phyloP scores from a whole-genome alignment of 2,888 invertebrate species.

The Diaperis boleti region DNA sequence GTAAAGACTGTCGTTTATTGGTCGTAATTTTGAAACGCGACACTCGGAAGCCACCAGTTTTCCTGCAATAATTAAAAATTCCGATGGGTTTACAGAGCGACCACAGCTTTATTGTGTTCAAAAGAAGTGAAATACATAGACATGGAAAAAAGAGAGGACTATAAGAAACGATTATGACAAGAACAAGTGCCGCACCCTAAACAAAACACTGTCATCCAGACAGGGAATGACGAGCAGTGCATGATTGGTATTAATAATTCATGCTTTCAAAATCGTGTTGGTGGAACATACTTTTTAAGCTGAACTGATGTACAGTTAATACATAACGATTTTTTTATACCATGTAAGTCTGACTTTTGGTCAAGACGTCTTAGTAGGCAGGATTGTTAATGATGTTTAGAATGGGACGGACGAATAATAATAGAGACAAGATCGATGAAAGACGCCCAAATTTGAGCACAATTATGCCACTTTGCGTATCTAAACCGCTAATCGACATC shows the following conservation, averaged over 20 bases:
- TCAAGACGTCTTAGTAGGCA: neutral
- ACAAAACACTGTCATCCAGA: conserved; percentile 63
- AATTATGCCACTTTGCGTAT: conserved; percentile 16
- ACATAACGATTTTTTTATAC: conserved; percentile 46
- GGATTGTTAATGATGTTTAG: conserved; percentile 12
- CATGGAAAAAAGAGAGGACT: conserved; percentile 13
- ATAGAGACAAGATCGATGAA: conserved; percentile 22
- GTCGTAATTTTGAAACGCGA: conserved; percentile 27
- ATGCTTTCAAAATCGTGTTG: conserved; percentile 62
- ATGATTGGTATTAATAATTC: conserved; percentile 64
- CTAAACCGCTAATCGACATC: conserved; percentile 9
- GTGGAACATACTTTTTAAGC: conserved; percentile 60
- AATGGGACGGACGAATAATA: conserved; percentile 11
- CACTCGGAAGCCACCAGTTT: conserved; percentile 35
- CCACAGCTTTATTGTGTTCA: conserved; percentile 2
- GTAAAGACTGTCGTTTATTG: conserved; percentile 37
- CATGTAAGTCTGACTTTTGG: conserved; percentile 11
- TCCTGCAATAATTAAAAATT: conserved; percentile 28
- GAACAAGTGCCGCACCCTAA: conserved; percentile 63
- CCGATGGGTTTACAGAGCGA: neutral
- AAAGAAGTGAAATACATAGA: conserved; percentile 12
- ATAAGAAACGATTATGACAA: conserved; percentile 57
- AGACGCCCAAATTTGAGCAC: conserved; percentile 17
- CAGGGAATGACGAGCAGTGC: conserved; percentile 61
- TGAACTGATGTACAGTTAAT: conserved; percentile 54